These are phyloP conservation scores for Haliaeetus leucogaster DNA, from an alignment of 2,113 vertebrate species.

Conservation along the genomic window DNA sequence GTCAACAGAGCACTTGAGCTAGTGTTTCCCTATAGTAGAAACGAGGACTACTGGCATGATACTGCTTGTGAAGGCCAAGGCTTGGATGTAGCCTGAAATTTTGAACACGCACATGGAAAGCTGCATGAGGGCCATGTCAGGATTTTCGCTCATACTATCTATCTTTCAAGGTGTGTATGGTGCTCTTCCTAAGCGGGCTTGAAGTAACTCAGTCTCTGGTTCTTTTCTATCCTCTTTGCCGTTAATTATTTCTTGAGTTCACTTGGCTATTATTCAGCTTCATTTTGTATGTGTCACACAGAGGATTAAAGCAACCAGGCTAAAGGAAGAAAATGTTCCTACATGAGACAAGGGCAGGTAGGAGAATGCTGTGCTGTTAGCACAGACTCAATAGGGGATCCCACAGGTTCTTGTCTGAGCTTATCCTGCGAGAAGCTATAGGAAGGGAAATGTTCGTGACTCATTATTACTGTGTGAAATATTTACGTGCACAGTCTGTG, in stretches of 20 bases:
- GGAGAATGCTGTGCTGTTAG: background rate
- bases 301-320: background rate
- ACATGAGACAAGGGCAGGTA: background rate
- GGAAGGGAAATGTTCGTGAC: background rate
- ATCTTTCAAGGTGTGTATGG: background rate
- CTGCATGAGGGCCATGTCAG: fast-evolving
- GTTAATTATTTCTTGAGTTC: background rate
- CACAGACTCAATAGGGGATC: fast-evolving
- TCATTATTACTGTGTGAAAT: background rate
- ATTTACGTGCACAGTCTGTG: background rate
- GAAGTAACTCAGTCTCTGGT: background rate
- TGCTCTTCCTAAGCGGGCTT: background rate
- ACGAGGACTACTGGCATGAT: background rate
- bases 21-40: background rate
- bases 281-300: background rate
- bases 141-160: fast-evolving
- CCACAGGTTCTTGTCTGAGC: background rate
- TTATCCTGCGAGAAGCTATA: background rate
- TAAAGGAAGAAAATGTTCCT: background rate
- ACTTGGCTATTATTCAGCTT: background rate
- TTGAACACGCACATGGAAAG: background rate
- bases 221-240: background rate
- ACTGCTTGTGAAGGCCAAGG: background rate
- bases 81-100: background rate
- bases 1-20: background rate